Evolutionary conservation across 2,797 vertebrate genomes (phyloP), one percentile per base, ranked within the genome.

Genomic region (Enteromius anoplus): DNA sequence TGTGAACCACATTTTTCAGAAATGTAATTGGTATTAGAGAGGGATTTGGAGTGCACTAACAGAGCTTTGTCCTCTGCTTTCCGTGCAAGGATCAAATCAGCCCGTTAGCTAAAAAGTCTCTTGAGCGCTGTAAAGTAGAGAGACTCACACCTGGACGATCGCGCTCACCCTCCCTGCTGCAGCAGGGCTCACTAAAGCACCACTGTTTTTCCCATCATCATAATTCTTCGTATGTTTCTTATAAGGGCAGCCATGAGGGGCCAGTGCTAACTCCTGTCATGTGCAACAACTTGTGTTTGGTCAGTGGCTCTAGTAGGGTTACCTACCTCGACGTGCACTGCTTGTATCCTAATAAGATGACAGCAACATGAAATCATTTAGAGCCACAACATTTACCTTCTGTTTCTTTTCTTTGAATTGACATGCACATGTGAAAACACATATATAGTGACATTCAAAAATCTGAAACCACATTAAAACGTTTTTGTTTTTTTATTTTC

Each of bases 111-210:
- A 89, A 92, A 89, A 88, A 87, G 87, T 85, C 92, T 90, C 91
- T 2, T 72, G 7, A 85, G 93, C 85, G 90, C 86, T 79, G 68
- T 91, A 87, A 92, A 85, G 70, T 75, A 65, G 51, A 4, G 55
- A 85, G 87, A 77, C 91, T 91, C 89, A 88, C 93, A 94, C 93
- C 93, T 93, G 91, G 90, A 89, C 53, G 76, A 86, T 40, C 84
- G 75, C 37, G 58, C 66, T 29, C 34, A 64, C 80, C 88, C 86
- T 53, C 79, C 80, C 1, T 85, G 76, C 88, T 79, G 83, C 78
- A 71, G 73, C 55, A 80, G 47, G 68, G 78, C 83, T 79, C 81
- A 88, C 83, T 87, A 87, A 87, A 80, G 77, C 68, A 53, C 72
- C 83, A 15, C 90, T 91, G 92, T 84, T 91, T 89, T 91, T 91